Evolutionary conservation across 2,888 invertebrate genomes (phyloP), one percentile per base, ranked within the genome.

Genomic region (Patella pellucida): DNA sequence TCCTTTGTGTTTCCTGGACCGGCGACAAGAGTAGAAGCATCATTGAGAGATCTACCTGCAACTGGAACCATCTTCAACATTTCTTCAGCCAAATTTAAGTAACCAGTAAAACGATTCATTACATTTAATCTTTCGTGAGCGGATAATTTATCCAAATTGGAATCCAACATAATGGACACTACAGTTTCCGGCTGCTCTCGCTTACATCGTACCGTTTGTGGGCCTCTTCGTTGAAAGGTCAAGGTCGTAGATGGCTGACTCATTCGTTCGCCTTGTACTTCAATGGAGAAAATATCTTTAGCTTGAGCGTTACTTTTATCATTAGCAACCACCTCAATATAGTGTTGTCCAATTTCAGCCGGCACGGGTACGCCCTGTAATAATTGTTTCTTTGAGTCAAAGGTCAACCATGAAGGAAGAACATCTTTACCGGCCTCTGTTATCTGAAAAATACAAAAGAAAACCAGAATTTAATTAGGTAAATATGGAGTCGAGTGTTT

Each of bases 341-440:
- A 93, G 88, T 94, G 93, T 71, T 93, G 92, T 72, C 95, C 95
- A 15, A 94, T 89, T 89, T 96, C 86, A 51, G 83, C 71, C 56
- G 87, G 85, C 5, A 86, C 82, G 0, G 96, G 95, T 74, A 96
- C 93, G 23, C 96, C 96, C 90, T 94, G 93, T 87, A 96, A 93
- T 76, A 94, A 92, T n/a, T 94, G 94, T 80, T 93, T 93, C 74
- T 92, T 92, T 74, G 93, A 93, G 90, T 95, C 94, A 91, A 95
- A 95, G 81, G 94, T 92, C 85, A 91, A 79, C 91, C 91, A 91
- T 4, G 79, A 73, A 15, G 91, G 91, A 11, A 91, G 85, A 7
- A 69, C 72, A 19, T 78, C 74, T 69, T 84, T 85, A 7, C 84
- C 85, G n/a, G 81, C 84, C 69, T 85, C 85, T n/a, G 82, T 81